Evolutionary conservation across 2,797 vertebrate species (phyloP).

Genomic region (Ambastaia sidthimunki): DNA sequence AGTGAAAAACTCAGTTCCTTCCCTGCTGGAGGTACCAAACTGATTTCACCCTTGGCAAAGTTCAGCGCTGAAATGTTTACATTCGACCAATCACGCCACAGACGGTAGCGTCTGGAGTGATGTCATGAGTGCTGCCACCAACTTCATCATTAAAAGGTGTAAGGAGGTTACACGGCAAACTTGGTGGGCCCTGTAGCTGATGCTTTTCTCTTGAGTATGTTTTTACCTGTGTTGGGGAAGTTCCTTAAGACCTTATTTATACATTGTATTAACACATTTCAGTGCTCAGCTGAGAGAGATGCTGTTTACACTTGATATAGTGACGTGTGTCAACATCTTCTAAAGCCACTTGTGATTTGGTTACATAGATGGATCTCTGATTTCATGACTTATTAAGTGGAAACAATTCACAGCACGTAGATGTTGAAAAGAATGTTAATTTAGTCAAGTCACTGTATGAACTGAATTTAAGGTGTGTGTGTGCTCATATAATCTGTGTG

Average conservation of each 20-base stretch:
- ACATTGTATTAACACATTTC: neutral
- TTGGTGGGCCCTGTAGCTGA: neutral
- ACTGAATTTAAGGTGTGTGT: no score
- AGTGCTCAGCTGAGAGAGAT: neutral
- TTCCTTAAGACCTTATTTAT: neutral
- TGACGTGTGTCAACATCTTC: neutral
- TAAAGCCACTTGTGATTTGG: no score
- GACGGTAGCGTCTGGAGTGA: constrained; percentile 67
- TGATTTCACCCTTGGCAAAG: constrained; percentile 61
- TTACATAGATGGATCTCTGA: no score
- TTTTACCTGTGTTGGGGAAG: neutral
- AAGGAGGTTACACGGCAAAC: neutral
- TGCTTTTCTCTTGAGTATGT: neutral
- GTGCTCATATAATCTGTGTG: no score
- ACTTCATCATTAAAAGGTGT: constrained; percentile 10
- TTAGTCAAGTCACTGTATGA: no score
- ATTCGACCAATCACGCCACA: constrained; percentile 64
- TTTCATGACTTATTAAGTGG: no score
- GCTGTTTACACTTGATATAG: neutral
- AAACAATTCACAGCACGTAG: no score
- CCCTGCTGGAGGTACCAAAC: constrained; percentile 40
- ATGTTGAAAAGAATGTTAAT: no score
- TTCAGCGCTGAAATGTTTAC: constrained; percentile 70
- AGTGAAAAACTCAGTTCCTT: neutral
- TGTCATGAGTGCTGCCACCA: constrained; percentile 52